A percentile compares a stretch with the other conserved stretches of the same genome.
Evolutionary conservation across 2,113 vertebrate species (phyloP).

Genomic region (Amphiprion ocellaris): DNA sequence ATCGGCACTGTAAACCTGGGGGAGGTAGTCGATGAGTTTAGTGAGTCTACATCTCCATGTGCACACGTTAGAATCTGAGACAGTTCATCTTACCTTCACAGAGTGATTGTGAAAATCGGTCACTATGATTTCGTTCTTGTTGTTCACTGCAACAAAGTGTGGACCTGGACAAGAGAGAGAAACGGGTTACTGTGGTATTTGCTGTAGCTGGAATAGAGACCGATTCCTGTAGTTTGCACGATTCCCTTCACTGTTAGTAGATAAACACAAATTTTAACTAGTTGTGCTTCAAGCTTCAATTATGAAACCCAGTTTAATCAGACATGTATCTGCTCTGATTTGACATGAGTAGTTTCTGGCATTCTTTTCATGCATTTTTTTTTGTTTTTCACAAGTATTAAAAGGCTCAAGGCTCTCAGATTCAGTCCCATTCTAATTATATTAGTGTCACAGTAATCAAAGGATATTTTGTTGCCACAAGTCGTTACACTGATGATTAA

Average conservation of each 20-base stretch:
- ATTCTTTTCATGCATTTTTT: slow-evolving; percentile 8
- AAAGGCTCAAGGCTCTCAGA: slow-evolving; percentile 1
- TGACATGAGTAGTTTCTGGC: background rate
- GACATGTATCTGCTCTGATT: slow-evolving; percentile 5
- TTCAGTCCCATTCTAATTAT: background rate
- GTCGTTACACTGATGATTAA: too few relatives aligned
- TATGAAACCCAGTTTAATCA: background rate
- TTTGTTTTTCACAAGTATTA: background rate
- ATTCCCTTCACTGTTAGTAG: slow-evolving; percentile 17
- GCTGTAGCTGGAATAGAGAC: background rate
- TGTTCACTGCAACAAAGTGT: slow-evolving; percentile 97
- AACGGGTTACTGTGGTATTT: background rate
- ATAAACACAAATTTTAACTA: background rate
- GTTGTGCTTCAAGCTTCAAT: slow-evolving; percentile 1
- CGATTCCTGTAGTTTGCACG: background rate
- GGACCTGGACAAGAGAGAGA: slow-evolving; percentile 85
- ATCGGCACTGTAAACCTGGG: slow-evolving; percentile 94
- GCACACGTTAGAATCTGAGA: background rate
- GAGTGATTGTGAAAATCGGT: slow-evolving; percentile 99
- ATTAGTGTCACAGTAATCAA: slow-evolving; percentile 10
- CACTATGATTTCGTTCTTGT: slow-evolving; percentile 98
- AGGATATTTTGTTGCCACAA: background rate
- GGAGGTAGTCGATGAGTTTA: background rate
- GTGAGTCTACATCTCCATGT: background rate
- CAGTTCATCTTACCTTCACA: slow-evolving; percentile 89